Evolutionary conservation across 2,888 invertebrate species (phyloP), one percentile per base, ranked within the genome.

Genomic region (Dryococelus australis): DNA sequence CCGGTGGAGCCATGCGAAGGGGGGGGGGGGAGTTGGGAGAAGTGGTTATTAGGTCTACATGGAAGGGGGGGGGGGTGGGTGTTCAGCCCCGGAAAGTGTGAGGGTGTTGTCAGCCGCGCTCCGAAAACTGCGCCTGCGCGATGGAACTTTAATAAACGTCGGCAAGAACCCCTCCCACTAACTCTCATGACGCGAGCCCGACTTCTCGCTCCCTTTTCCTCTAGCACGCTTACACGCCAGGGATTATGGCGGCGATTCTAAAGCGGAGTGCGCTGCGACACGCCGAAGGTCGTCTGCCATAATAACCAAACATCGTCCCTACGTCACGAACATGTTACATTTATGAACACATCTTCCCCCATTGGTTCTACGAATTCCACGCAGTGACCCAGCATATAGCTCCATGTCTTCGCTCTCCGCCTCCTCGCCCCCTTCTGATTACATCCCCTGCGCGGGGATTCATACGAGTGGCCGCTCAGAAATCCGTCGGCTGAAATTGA

Each of bases 91-190:
- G 65, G 65, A 16, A 20, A 16, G 20, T 65, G 65, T 16, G 65
- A 65, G 65, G 65, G 65, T 65, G 65, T 65, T 65, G 65, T 20
- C 65, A 65, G 5, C 65, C 13, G 20, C 65, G 20, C 65, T 65
- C 10, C 65, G 65, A 65, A 65, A 65, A 65, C 65, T 65, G 20
- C 20, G 65, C 65, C 8, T 65, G 65, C 65, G 65, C 65, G 65
- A 65, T 65, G 65, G 65, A 65, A 65, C 65, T 65, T 65, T 65
- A 65, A 65, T 65, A 65, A 65, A 65, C 65, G 65, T 65, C 65
- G 13, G 65, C 16, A 65, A 65, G 65, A 65, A 13, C 65, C 10
- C 10, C 65, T 16, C 20, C 65, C 65, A 12, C 8, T 20, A 8
- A 24, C 24, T 16, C 65, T 24, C 65, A 8, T 5, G n/a, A n/a